These are phyloP conservation scores for Molanna angustata DNA, from an alignment of 2,888 invertebrate genomes.

Conservation along the genomic window DNA sequence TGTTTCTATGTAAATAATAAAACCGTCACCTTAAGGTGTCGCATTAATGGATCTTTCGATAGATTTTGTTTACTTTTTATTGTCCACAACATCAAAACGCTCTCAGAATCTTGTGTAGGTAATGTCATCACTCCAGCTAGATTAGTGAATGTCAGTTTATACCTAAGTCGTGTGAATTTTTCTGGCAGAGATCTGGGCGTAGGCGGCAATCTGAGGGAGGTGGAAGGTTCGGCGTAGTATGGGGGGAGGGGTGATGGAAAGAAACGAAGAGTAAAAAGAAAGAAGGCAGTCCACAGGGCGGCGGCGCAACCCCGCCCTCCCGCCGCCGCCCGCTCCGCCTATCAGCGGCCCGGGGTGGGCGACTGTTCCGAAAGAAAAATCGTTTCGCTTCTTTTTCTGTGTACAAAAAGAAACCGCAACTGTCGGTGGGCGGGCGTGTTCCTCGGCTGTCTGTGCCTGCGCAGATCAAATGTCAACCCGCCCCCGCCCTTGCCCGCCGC, in stretches of 20 bases:
- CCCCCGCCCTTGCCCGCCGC: constrained; percentile 32
- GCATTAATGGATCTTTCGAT: too few relatives aligned
- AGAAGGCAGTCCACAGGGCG: constrained; percentile 36
- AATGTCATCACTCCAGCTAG: too few relatives aligned
- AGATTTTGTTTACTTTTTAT: too few relatives aligned
- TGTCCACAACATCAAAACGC: too few relatives aligned
- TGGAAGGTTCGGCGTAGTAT: constrained; percentile 33
- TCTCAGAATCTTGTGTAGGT: too few relatives aligned
- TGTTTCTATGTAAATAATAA: too few relatives aligned
- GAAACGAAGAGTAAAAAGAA: constrained; percentile 23
- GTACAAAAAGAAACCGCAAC: constrained; percentile 39
- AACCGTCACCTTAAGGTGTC: too few relatives aligned
- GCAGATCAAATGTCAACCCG: constrained; percentile 27
- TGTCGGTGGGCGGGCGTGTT: constrained; percentile 24
- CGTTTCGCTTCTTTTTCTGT: constrained; percentile 40
- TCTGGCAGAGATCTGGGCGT: too few relatives aligned
- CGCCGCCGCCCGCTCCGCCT: constrained; percentile 45
- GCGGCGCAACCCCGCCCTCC: constrained; percentile 46
- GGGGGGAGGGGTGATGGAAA: constrained; percentile 38
- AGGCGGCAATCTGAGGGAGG: constrained; percentile 38
- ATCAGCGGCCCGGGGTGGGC: constrained; percentile 42
- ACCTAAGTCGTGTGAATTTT: too few relatives aligned
- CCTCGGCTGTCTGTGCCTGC: constrained; percentile 20
- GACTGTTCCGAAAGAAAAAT: constrained; percentile 48
- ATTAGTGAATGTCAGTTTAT: too few relatives aligned